These are phyloP conservation scores for Cantharis nigra DNA, from an alignment of 2,888 invertebrate genomes.

Conservation along the genomic window DNA sequence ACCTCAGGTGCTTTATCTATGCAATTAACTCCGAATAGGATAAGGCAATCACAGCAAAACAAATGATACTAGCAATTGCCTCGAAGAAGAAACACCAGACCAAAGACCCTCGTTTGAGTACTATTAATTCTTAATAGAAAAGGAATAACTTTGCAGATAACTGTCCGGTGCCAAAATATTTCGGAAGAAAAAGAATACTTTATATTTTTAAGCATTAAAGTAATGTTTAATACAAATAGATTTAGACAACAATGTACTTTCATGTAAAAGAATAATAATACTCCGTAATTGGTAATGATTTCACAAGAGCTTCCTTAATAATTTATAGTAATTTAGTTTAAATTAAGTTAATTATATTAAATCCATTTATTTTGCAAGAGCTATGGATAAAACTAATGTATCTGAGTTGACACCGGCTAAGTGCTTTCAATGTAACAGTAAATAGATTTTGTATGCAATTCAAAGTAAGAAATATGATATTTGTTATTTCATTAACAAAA, in stretches of 20 bases:
- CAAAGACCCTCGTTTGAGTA: too few relatives aligned
- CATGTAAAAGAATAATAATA: background rate
- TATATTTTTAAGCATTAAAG: too few relatives aligned
- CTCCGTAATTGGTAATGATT: background rate
- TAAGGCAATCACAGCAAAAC: too few relatives aligned
- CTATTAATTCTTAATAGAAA: too few relatives aligned
- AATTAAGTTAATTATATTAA: background rate
- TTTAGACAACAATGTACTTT: background rate
- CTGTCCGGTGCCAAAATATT: too few relatives aligned
- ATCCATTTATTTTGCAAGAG: background rate
- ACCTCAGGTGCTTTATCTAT: too few relatives aligned
- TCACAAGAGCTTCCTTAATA: background rate
- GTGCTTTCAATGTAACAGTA: background rate
- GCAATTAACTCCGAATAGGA: too few relatives aligned
- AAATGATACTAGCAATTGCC: too few relatives aligned
- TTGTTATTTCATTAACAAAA: background rate
- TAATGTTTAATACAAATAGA: too few relatives aligned
- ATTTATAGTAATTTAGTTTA: background rate
- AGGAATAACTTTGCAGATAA: too few relatives aligned
- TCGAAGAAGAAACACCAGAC: too few relatives aligned
- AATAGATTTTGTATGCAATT: background rate
- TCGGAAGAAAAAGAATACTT: too few relatives aligned
- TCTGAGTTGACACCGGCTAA: background rate
- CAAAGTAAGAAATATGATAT: background rate
- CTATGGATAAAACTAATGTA: background rate